Percentiles rank a stretch among this genome's conserved stretches.
phyloP scores from a whole-genome alignment of 2,797 vertebrate genomes.

The Phataginus tetradactyla region DNA sequence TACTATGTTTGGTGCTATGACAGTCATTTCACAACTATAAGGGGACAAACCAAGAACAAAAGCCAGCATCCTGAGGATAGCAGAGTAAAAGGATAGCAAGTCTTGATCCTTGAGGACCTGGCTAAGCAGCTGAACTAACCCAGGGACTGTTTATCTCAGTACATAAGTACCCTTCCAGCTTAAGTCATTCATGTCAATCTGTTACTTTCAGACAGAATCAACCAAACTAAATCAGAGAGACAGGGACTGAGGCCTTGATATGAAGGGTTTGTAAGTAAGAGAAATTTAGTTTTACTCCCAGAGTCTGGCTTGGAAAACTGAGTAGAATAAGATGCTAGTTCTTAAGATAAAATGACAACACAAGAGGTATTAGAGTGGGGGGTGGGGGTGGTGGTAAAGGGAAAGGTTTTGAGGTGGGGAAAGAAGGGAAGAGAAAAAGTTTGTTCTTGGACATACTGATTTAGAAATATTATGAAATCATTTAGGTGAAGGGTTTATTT shows the following conservation, averaged over 20 bases:
- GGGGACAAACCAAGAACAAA: background rate
- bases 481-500: background rate
- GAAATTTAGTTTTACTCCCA: background rate
- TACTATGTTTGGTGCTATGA: background rate
- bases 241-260: background rate
- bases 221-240: background rate
- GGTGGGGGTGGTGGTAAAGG: background rate
- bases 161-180: background rate
- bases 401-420: background rate
- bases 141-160: background rate
- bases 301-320: background rate
- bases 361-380: background rate
- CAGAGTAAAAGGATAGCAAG: background rate
- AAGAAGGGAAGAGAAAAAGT: background rate
- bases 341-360: background rate
- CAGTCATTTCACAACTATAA: background rate
- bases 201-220: slow-evolving; percentile 5
- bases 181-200: background rate
- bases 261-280: background rate
- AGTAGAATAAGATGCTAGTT: background rate
- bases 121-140: background rate
- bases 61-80: background rate
- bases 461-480: background rate
- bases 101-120: background rate
- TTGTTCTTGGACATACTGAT: background rate